Percentiles rank a stretch among this genome's conserved stretches.
These are phyloP conservation scores for Sinocyclocheilus anshuiensis DNA, from an alignment of 2,113 vertebrate genomes.

Conservation along the genomic window DNA sequence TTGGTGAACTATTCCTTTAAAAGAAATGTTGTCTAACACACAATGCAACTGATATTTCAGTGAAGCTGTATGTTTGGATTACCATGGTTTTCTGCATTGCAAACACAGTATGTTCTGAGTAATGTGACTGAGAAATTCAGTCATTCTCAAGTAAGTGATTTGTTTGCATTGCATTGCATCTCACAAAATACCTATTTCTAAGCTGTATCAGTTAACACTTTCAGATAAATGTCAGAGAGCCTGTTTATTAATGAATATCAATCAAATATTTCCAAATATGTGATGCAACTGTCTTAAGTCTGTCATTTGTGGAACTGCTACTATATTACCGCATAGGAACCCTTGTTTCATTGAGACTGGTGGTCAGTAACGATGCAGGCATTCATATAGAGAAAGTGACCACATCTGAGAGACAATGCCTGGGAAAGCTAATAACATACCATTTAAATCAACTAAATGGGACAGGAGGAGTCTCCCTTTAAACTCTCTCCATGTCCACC, in stretches of 20 bases:
- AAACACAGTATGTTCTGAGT: neutral
- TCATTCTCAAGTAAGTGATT: neutral
- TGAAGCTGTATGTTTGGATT: neutral
- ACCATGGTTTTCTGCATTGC: neutral
- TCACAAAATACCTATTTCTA: neutral
- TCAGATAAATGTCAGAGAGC: neutral
- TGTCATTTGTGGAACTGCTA: neutral
- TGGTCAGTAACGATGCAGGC: constrained; percentile 66
- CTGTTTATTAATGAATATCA: neutral
- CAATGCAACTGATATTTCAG: neutral
- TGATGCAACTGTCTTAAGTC: neutral
- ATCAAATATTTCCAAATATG: neutral
- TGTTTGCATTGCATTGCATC: neutral
- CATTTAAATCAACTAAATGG: constrained; percentile 77
- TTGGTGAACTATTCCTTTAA: neutral
- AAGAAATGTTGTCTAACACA: neutral
- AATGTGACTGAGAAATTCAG: neutral
- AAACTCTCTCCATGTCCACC: constrained; percentile 60
- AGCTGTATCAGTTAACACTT: neutral
- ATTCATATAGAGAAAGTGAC: constrained; percentile 42
- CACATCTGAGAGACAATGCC: constrained; percentile 61
- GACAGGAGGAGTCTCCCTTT: constrained; percentile 68
- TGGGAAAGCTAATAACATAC: constrained; percentile 72
- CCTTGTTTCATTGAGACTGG: constrained; percentile 40
- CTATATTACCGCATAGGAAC: neutral